Percentiles rank a stretch among this genome's conserved stretches.
Conservation (phyloP, 2,797 vertebrate species). For the Lophotriccus pileatus region DNA sequence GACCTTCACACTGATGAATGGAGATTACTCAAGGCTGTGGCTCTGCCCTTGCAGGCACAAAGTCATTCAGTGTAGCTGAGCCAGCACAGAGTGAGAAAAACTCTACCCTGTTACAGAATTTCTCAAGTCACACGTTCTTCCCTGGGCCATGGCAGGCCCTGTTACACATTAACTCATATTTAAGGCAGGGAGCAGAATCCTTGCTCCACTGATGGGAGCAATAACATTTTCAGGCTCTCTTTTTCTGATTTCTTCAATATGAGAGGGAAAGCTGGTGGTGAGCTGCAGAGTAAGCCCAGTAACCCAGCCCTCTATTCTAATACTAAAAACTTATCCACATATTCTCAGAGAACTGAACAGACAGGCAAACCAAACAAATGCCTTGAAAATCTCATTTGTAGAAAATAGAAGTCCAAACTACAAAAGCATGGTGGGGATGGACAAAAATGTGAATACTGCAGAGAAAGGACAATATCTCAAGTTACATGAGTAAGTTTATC, state of each 20-base stretch:
- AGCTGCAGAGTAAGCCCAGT: background rate
- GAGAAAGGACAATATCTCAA: background rate
- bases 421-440: background rate
- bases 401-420: background rate
- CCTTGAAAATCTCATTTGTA: background rate
- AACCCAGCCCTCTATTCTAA: background rate
- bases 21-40: conserved; percentile 29
- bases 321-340: background rate
- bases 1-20: conserved; percentile 50
- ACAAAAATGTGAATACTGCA: background rate
- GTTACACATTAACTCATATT: background rate
- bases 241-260: background rate
- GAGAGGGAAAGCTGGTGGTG: background rate
- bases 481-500: background rate
- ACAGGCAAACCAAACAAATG: background rate
- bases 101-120: background rate
- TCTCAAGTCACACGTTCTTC: background rate
- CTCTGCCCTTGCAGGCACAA: conserved; percentile 40
- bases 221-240: background rate
- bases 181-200: background rate
- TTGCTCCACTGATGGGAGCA: background rate
- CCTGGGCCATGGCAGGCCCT: background rate
- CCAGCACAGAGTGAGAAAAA: conserved; percentile 29
- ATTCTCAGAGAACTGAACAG: background rate
- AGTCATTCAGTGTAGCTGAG: conserved; percentile 38